Base-by-base conservation (phyloP, 2,113 vertebrate genomes). In the Tamias sibiricus region DNA sequence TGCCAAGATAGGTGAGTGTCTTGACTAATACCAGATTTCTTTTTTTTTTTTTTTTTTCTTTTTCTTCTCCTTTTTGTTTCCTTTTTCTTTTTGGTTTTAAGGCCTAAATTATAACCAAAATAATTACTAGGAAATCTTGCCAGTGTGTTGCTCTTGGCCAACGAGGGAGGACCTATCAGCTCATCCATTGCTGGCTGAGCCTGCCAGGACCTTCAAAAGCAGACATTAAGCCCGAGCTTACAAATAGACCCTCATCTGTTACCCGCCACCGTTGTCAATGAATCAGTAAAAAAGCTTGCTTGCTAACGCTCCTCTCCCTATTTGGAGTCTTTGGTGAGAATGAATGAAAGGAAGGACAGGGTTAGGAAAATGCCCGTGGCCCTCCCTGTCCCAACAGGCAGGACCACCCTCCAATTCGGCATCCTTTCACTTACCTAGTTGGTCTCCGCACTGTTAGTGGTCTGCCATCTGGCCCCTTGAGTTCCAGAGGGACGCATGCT, bases 1-100 rank as follows among this genome's bases (percentile, higher is more conserved):
- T 94, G 71, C 69, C 71, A 0, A 91, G 75, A 83, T 96, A 98
- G 94, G 76, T 95, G 96, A 96, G 94, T 97, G 95, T 71, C 88
- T 95, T 72, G 85, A 88, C 85, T 86, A 96, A 98, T 95, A 24
- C 84, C n/a, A 80, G 90, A 47, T 79, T 62, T 47, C 20, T 52
- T 52, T 80, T 69, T 35, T 7, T 90, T 30, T 44, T 22, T 49
- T 35, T 49, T 19, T 44, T 13, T 4, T 42, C 57, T n/a, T 24
- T 35, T 7, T 90, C 24, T 44, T 28, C 49, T 35, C 42, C 14
- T 44, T 13, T 5, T 42, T 66, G 30, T 30, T 49, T 40, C 24
- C 59, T 76, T n/a, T 1, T 91, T 84, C 10, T 85, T 44, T 57
- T 62, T 76, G 76, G 69, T 57, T 40, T 81, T 97, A 88, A 96